Percentiles rank a stretch among this genome's conserved stretches.
phyloP scores from a whole-genome alignment of 1,140 invertebrate species.

The fruit fly (Drosophila melanogaster) region Release_6_plus_ISO1_MT NT_037436.4:12724001-12724500 shows the following conservation, averaged over 20 bases:
- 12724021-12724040: too few species aligned
- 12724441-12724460: constrained; percentile 49
- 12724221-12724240: constrained; percentile 24
- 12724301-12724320: constrained; percentile 22
- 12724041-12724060: too few species aligned
- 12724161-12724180: neutral
- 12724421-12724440: constrained; percentile 57
- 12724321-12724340: constrained; percentile 18
- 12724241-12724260: constrained; percentile 27
- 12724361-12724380: constrained; percentile 41
- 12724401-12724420: constrained; percentile 36
- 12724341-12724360: constrained; percentile 3
- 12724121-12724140: neutral
- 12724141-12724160: constrained; percentile 10
- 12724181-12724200: constrained; percentile 30
- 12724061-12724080: too few species aligned
- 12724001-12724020: too few species aligned
- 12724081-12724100: too few species aligned
- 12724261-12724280: constrained; percentile 44
- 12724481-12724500: neutral
- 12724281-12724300: constrained; percentile 19
- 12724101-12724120: too few species aligned
- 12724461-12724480: constrained; percentile 42
- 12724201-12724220: constrained; percentile 38
- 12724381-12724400: constrained; percentile 43